A percentile compares a stretch with the other conserved stretches of the same genome.
Evolutionary conservation across 2,797 vertebrate species (phyloP).

Genomic region (Sylvilagus floridanus): DNA sequence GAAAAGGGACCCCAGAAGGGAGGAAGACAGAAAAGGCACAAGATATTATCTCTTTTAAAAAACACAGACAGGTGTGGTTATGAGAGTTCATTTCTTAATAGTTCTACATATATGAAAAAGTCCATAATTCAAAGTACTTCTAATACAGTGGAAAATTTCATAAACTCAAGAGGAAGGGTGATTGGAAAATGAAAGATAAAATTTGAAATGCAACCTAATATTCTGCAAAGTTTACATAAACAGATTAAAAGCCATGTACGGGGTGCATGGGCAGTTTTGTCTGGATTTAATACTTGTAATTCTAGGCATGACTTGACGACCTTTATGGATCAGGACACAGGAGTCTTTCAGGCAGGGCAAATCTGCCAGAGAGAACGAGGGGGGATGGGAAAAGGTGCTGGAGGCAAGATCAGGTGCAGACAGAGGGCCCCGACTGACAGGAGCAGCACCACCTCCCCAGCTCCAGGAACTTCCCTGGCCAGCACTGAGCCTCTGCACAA

Average conservation of each 20-base stretch:
- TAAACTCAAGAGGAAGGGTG: background rate
- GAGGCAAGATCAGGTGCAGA: background rate
- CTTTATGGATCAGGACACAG: background rate
- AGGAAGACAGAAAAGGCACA: background rate
- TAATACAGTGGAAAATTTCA: background rate
- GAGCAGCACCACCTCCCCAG: too few species aligned
- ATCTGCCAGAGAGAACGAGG: background rate
- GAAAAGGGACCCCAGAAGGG: too few species aligned
- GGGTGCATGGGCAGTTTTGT: background rate
- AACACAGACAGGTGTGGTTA: background rate
- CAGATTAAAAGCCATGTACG: background rate
- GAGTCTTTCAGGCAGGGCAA: background rate
- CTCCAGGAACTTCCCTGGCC: background rate
- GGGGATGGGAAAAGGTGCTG: too few species aligned
- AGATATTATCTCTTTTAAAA: background rate
- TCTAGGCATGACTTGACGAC: background rate
- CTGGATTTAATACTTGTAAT: constrained; percentile 14
- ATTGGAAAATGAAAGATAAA: background rate
- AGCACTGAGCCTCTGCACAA: background rate
- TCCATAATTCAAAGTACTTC: background rate
- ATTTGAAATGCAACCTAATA: background rate
- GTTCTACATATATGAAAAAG: background rate
- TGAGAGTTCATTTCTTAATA: background rate
- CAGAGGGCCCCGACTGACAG: background rate
- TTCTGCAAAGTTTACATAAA: background rate